phyloP scores from a whole-genome alignment of 2,888 invertebrate genomes.

The Bombylius major region DNA sequence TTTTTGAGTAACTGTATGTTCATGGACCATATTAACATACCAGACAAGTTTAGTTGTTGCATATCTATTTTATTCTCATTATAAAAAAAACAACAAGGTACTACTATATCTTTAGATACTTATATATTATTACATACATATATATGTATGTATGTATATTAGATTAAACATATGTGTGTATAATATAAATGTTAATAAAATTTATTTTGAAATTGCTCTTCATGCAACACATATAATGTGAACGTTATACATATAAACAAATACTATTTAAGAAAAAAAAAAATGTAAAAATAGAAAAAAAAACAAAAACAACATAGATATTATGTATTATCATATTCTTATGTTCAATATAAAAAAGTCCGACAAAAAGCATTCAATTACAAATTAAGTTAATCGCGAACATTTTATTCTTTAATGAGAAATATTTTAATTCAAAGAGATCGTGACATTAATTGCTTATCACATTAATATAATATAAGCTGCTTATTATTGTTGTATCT shows the following conservation, averaged over 20 bases:
- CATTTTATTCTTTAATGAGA: constrained; percentile 29
- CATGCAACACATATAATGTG: no score
- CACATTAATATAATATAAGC: constrained; percentile 6
- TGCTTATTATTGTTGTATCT: background rate
- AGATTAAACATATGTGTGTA: no score
- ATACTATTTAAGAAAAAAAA: no score
- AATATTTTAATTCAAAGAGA: constrained; percentile 29
- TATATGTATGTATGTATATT: background rate
- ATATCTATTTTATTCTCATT: background rate
- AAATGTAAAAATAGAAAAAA: no score
- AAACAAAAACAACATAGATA: no score
- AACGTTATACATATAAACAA: no score
- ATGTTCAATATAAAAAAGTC: background rate
- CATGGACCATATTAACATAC: background rate
- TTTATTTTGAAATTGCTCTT: no score
- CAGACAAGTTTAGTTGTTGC: background rate
- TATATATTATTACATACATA: background rate
- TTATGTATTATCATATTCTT: no score
- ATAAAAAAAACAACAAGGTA: background rate
- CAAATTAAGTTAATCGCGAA: constrained; percentile 31
- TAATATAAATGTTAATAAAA: no score
- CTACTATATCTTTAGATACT: background rate
- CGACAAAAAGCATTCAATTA: constrained; percentile 27
- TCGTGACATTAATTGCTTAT: constrained; percentile 29
- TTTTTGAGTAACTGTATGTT: background rate